Conservation (phyloP, 2,888 invertebrate genomes). For the Danaus chrysippus region DNA sequence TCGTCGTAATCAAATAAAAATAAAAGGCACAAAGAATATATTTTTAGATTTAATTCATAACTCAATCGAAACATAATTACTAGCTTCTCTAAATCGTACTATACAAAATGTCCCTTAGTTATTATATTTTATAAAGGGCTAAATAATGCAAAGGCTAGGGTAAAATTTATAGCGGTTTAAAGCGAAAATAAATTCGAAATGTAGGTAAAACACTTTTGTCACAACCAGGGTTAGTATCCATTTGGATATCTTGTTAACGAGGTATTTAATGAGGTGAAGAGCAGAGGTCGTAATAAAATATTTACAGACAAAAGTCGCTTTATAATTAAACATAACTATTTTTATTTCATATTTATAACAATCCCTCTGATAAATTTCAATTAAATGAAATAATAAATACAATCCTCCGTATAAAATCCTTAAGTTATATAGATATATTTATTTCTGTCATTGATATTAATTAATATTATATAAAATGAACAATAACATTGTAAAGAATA, state of each 20-base stretch:
- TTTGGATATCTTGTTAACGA: slow-evolving; percentile 37
- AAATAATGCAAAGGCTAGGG: slow-evolving; percentile 44
- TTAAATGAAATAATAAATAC: neutral
- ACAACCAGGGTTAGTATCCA: slow-evolving; percentile 33
- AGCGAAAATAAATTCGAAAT: slow-evolving; percentile 39
- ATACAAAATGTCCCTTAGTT: slow-evolving; percentile 40
- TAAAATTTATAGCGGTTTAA: slow-evolving; percentile 45
- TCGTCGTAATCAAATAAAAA: neutral
- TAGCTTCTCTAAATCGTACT: slow-evolving; percentile 49
- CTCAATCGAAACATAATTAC: slow-evolving; percentile 40
- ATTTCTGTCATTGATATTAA: neutral
- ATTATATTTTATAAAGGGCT: slow-evolving; percentile 45
- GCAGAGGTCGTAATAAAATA: slow-evolving; percentile 29
- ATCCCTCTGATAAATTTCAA: neutral
- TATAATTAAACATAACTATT: slow-evolving; percentile 13
- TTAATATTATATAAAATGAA: neutral
- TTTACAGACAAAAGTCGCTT: slow-evolving; percentile 19
- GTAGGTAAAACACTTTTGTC: slow-evolving; percentile 38
- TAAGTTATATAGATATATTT: too few species aligned
- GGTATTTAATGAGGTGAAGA: slow-evolving; percentile 36
- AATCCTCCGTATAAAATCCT: too few species aligned
- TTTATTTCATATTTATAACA: neutral
- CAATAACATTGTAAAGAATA: too few species aligned
- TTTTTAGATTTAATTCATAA: neutral
- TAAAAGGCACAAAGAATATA: neutral